Evolutionary conservation across 2,113 vertebrate species (phyloP).

Genomic region (Caretta caretta): DNA sequence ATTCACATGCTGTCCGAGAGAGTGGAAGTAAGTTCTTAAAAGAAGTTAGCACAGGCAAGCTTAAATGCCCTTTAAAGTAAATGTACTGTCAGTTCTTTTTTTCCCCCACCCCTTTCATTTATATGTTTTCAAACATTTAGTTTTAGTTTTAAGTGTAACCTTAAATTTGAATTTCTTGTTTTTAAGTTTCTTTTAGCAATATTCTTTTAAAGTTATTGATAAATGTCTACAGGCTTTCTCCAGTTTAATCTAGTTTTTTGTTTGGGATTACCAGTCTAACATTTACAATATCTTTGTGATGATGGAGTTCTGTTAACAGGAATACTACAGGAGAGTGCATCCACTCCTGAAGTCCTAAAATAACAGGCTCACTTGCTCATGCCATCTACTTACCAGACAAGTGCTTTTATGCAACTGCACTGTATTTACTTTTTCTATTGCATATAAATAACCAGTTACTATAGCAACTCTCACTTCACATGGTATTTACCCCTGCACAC

Average conservation of each 20-base stretch:
- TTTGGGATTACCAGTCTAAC: neutral
- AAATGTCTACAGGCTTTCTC: neutral
- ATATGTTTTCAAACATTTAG: neutral
- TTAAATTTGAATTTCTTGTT: neutral
- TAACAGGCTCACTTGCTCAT: neutral
- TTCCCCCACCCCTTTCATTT: neutral
- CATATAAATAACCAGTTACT: slow-evolving; percentile 10
- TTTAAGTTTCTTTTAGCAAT: neutral
- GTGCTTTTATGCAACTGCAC: neutral
- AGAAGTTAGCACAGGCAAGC: neutral
- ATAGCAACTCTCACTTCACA: neutral
- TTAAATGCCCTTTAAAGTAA: neutral
- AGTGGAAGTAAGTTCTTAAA: neutral
- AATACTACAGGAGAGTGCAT: neutral
- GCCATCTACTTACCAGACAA: neutral
- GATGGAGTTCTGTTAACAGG: neutral
- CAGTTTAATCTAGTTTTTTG: neutral
- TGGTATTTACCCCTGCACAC: neutral
- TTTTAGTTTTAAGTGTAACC: neutral
- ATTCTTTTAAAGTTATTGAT: neutral
- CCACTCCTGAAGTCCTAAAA: neutral
- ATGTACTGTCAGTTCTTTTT: neutral
- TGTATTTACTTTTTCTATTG: slow-evolving; percentile 36
- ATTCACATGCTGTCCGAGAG: rapidly evolving
- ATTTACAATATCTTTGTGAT: neutral